A percentile compares a stretch with the other conserved stretches of the same genome.
Conservation (phyloP, 2,888 invertebrate species). For the Calameuta idolon region DNA sequence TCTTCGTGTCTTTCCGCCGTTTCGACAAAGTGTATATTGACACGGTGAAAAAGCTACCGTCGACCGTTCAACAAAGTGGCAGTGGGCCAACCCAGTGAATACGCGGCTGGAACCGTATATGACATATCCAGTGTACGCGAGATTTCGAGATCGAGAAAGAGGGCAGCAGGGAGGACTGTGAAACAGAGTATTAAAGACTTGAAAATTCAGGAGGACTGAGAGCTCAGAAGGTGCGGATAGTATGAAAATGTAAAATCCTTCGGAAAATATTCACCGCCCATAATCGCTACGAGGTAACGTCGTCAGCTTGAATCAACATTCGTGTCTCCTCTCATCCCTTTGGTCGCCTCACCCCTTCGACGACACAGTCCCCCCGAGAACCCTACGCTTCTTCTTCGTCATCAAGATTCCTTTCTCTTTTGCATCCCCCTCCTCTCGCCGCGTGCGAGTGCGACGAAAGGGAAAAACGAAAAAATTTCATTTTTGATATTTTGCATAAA, state of each 20-base stretch:
- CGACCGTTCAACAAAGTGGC: background rate
- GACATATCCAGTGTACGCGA: background rate
- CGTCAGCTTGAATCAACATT: constrained; percentile 43
- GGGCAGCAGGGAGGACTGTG: background rate
- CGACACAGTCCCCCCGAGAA: constrained; percentile 19
- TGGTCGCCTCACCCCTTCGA: constrained; percentile 6
- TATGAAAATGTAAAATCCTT: constrained; percentile 39
- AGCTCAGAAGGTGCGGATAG: constrained; percentile 12
- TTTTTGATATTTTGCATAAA: constrained; percentile 43
- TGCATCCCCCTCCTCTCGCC: background rate
- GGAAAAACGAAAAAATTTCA: constrained; percentile 42
- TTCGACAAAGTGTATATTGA: background rate
- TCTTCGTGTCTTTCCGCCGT: background rate
- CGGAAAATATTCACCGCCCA: constrained; percentile 43
- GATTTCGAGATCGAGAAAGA: background rate
- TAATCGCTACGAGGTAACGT: constrained; percentile 41
- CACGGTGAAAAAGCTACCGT: background rate
- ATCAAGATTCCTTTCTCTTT: background rate
- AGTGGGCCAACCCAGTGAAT: background rate
- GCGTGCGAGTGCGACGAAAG: background rate
- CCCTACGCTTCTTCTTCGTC: constrained; percentile 9
- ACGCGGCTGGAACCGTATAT: background rate
- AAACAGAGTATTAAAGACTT: background rate
- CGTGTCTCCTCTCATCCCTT: constrained; percentile 25
- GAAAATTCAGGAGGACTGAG: constrained; percentile 10